These are phyloP conservation scores for Nasonia giraulti DNA, from an alignment of 1,140 invertebrate species.

Conservation along the genomic window DNA sequence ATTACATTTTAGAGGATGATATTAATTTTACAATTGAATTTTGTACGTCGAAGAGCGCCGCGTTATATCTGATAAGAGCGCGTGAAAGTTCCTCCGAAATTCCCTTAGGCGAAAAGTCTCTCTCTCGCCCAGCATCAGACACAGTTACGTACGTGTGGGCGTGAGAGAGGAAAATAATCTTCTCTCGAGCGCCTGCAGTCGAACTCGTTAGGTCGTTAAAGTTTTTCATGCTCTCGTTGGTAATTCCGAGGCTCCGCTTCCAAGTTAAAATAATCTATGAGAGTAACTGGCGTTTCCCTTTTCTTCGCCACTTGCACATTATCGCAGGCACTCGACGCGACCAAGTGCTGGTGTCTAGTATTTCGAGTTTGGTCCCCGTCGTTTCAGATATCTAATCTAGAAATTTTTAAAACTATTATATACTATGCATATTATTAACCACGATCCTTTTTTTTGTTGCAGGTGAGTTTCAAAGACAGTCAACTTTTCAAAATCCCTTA, in stretches of 20 bases:
- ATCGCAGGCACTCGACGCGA: not conserved
- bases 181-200: not conserved
- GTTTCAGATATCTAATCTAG: too few relatives aligned
- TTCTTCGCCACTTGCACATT: not conserved
- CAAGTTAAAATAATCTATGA: conserved; percentile 30
- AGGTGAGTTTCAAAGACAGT: conserved; percentile 25
- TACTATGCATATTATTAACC: too few relatives aligned
- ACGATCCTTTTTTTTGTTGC: conserved; percentile 22
- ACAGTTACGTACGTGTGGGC: not conserved
- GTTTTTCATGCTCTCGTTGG: conserved; percentile 22
- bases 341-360: not conserved
- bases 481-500: not conserved
- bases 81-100: not conserved
- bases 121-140: not conserved
- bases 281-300: not conserved
- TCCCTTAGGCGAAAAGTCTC: not conserved
- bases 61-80: not conserved
- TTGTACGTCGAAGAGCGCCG: not conserved
- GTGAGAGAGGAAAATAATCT: not conserved
- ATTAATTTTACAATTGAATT: too few relatives aligned
- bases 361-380: too few relatives aligned
- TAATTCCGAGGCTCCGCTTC: not conserved
- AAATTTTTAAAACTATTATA: too few relatives aligned
- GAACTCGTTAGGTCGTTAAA: conserved; percentile 32
- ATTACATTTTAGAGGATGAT: too few relatives aligned